Conservation (phyloP, 2,888 invertebrate genomes). For the Apoderus coryli region DNA sequence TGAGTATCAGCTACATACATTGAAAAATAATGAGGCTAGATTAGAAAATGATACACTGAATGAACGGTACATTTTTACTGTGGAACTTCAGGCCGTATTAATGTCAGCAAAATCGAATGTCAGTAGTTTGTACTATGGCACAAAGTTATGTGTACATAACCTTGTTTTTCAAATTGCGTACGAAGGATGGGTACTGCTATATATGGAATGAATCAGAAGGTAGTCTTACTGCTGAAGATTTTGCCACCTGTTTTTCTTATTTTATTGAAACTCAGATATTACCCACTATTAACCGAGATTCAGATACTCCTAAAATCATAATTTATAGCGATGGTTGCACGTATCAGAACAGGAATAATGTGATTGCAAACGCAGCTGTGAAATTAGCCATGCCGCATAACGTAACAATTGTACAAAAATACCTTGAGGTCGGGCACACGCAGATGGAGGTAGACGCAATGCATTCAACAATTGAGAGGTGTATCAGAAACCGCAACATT, state of each 20-base stretch:
- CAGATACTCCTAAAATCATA: too few species aligned
- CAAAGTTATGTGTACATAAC: constrained; percentile 9
- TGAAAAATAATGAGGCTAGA: constrained; percentile 10
- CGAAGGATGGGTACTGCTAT: constrained; percentile 4
- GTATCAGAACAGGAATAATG: neutral
- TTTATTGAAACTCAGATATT: neutral
- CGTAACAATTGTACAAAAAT: too few species aligned
- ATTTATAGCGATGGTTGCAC: neutral
- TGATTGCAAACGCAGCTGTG: constrained; percentile 1
- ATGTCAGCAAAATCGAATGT: constrained; percentile 6
- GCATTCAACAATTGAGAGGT: too few species aligned
- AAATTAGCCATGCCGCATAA: neutral
- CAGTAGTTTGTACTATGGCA: constrained; percentile 5
- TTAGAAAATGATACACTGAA: constrained; percentile 8
- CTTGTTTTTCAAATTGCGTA: constrained; percentile 8
- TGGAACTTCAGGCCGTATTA: constrained; percentile 9
- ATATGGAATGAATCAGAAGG: constrained; percentile 4
- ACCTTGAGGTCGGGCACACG: too few species aligned
- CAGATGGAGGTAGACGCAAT: too few species aligned
- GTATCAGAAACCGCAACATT: too few species aligned
- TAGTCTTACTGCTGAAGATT: constrained; percentile 1
- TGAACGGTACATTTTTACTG: constrained; percentile 8
- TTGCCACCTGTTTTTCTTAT: constrained; percentile 1
- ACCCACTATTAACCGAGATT: neutral
- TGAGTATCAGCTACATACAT: constrained; percentile 8